Conservation (phyloP, 1,140 invertebrate genomes). For the Nasonia vitripennis region DNA sequence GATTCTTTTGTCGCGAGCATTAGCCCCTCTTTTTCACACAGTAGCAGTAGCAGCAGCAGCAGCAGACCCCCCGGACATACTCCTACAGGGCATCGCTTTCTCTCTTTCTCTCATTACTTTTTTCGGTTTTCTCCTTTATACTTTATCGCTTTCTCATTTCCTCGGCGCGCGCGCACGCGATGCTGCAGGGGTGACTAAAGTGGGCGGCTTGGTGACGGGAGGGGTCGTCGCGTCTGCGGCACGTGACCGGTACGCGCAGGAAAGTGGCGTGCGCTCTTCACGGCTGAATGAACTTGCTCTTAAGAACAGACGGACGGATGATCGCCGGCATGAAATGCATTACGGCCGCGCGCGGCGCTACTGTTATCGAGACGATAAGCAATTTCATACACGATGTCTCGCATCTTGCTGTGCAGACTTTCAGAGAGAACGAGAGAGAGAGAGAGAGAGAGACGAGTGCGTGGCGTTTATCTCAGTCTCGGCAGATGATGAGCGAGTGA, state of each 20-base stretch:
- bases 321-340: conserved; percentile 58
- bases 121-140: conserved; percentile 45
- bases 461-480: conserved; percentile 26
- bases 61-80: background rate
- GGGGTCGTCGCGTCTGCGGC: conserved; percentile 54
- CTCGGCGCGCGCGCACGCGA: background rate
- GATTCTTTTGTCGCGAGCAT: background rate
- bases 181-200: conserved; percentile 60
- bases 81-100: background rate
- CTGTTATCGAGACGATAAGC: conserved; percentile 39
- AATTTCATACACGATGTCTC: conserved; percentile 47
- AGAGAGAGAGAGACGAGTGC: too few relatives aligned
- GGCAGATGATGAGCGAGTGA: conserved; percentile 23
- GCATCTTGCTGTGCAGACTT: background rate
- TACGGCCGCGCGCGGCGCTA: conserved; percentile 50
- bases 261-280: conserved; percentile 20
- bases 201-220: conserved; percentile 67
- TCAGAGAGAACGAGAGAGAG: too few relatives aligned
- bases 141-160: conserved; percentile 52
- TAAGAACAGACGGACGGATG: conserved; percentile 55
- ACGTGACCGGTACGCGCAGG: conserved; percentile 67
- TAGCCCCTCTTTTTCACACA: background rate
- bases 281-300: conserved; percentile 40
- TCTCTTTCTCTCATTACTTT: conserved; percentile 45
- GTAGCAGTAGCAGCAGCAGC: background rate